phyloP scores from a whole-genome alignment of 1,140 invertebrate genomes.

The Brachionus rotundiformis region DNA sequence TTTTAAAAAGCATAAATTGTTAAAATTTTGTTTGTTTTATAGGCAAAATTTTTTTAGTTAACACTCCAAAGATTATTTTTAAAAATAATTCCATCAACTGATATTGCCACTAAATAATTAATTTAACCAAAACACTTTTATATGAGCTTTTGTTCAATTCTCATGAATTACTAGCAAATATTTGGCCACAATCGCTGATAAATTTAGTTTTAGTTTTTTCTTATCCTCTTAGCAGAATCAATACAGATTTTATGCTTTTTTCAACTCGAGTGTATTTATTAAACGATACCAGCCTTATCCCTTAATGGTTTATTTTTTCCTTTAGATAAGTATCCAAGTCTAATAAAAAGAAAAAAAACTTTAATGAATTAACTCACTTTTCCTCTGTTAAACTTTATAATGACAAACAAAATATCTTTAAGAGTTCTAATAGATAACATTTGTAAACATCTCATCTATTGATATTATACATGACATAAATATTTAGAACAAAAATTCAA shows the following conservation, averaged over 20 bases:
- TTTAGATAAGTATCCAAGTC: too few relatives aligned
- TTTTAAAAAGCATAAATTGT: background rate
- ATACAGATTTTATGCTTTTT: background rate
- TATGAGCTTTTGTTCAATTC: background rate
- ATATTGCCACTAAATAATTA: background rate
- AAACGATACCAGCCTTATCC: background rate
- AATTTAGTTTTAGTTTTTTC: background rate
- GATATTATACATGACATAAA: background rate
- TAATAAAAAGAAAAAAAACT: too few relatives aligned
- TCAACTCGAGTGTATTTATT: background rate
- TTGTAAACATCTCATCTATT: background rate
- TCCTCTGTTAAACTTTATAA: too few relatives aligned
- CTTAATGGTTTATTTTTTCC: background rate
- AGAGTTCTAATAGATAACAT: too few relatives aligned
- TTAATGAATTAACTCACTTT: too few relatives aligned
- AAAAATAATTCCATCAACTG: background rate
- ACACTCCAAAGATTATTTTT: background rate
- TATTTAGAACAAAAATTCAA: background rate
- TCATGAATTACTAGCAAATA: background rate
- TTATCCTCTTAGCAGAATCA: background rate
- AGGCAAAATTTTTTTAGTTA: background rate
- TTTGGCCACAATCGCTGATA: constrained; percentile 8
- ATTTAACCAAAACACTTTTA: constrained; percentile 14
- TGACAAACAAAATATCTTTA: too few relatives aligned
- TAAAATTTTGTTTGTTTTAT: background rate